phyloP scores from a whole-genome alignment of 2,888 invertebrate species.

The Autographa gamma region DNA sequence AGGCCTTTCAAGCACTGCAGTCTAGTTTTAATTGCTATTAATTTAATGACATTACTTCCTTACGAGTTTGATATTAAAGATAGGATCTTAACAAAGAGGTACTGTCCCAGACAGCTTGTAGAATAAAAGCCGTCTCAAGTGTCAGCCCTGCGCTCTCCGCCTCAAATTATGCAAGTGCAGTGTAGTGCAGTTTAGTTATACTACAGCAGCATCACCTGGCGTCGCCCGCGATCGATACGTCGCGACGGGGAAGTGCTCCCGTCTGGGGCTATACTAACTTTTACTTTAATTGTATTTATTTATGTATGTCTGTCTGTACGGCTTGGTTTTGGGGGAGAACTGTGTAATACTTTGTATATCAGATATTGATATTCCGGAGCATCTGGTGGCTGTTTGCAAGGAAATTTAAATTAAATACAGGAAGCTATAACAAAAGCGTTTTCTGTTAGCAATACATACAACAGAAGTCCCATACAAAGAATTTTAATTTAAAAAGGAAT shows the following conservation, averaged over 20 bases:
- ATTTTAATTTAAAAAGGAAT: too few relatives aligned
- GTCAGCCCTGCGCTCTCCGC: constrained; percentile 42
- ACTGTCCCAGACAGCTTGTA: background rate
- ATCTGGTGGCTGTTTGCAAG: background rate
- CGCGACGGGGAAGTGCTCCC: constrained; percentile 65
- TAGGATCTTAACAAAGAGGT: background rate
- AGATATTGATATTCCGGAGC: background rate
- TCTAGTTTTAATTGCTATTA: background rate
- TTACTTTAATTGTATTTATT: constrained; percentile 51
- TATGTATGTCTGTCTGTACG: constrained; percentile 31
- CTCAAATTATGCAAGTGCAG: constrained; percentile 58
- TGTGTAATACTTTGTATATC: background rate
- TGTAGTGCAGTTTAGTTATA: constrained; percentile 53
- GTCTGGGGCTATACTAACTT: constrained; percentile 44
- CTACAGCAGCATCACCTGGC: constrained; percentile 63
- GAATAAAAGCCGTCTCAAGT: background rate
- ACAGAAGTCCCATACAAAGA: too few relatives aligned
- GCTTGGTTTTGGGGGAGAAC: constrained; percentile 15
- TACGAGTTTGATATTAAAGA: background rate
- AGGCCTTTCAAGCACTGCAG: background rate
- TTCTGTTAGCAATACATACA: background rate
- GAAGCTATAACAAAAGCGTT: background rate
- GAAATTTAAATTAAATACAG: background rate
- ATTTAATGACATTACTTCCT: background rate
- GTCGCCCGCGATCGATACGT: constrained; percentile 71